A percentile compares a stretch with the other conserved stretches of the same genome.
Conservation (phyloP, 2,888 invertebrate genomes). For the Sipha maydis region DNA sequence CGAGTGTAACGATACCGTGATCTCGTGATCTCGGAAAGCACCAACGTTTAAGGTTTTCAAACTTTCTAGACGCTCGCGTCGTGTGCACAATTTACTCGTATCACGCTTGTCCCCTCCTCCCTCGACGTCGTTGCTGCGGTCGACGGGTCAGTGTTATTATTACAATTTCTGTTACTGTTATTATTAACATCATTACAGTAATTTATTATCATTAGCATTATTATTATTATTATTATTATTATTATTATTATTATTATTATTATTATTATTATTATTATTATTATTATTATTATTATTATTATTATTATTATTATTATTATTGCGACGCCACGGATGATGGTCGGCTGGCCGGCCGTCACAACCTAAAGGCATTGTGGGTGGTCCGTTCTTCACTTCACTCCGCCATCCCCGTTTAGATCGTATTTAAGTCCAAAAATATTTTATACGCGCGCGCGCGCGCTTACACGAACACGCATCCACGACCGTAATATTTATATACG, state of each 20-base stretch:
- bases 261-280: too few relatives aligned
- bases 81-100: neutral
- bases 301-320: too few relatives aligned
- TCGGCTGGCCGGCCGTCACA: slow-evolving; percentile 18
- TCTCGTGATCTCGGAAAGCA: too few relatives aligned
- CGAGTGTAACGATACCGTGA: too few relatives aligned
- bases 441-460: neutral
- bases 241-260: slow-evolving; percentile 42
- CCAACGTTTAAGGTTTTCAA: neutral
- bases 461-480: neutral
- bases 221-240: slow-evolving; percentile 31
- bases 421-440: slow-evolving; percentile 48
- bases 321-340: neutral
- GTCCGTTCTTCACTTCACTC: slow-evolving; percentile 24
- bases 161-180: too few relatives aligned
- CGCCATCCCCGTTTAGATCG: slow-evolving; percentile 19
- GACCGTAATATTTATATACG: neutral
- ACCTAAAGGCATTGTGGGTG: slow-evolving; percentile 47
- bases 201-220: too few relatives aligned
- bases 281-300: too few relatives aligned
- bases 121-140: neutral
- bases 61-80: neutral
- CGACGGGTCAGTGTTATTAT: neutral
- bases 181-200: too few relatives aligned
- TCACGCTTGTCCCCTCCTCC: neutral